Evolutionary conservation across 92 coral and sea anemone genomes (phyloP), one percentile per base, ranked within the genome.

Genomic region (Epizoanthus fatuus): DNA sequence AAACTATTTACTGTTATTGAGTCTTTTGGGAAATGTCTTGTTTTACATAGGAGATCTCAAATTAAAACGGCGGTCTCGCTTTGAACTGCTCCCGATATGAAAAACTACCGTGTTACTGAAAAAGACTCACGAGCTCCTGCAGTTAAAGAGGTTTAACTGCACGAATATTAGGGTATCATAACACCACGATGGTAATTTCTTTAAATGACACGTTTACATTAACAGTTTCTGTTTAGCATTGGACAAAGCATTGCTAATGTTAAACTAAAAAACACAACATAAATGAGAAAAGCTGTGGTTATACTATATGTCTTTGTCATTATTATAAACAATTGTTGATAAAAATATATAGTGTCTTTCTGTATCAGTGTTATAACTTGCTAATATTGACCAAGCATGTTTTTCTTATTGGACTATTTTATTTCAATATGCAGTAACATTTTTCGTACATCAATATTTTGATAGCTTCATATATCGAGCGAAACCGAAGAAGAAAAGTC

Each of bases 401-500:
- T 14, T 9, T 35, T 59, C 69, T 44, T 29, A 77, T 77, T 62
- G 82, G 82, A 20, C 14, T 52, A 62, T 12, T 60, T 19, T 56
- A 75, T 60, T 77, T 25, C 82, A 77, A 77, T 42, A 58, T 39
- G 16, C n/a, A 60, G 29, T 22, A 42, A 42, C 10, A 59, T 2
- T 60, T 77, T 60, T 77, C 69, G 19, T 54, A 60, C 58, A 77
- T 77, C 82, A 60, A 77, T 62, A 60, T 77, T 58, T 77, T 62
- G 69, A 77, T 38, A 77, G 70, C 11, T 9, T 55, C 47, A 22
- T 42, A 19, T 77, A 60, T 22, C 62, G 69, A 77, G 32, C 52
- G 40, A 42, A 19, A 47, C 32, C 55, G 56, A 19, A 5, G 65
- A 38, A 38, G 62, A 38, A 77, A 77, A 22, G 11, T 49, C 53